phyloP scores from a whole-genome alignment of 2,797 vertebrate species.

The Mastacembelus armatus region DNA sequence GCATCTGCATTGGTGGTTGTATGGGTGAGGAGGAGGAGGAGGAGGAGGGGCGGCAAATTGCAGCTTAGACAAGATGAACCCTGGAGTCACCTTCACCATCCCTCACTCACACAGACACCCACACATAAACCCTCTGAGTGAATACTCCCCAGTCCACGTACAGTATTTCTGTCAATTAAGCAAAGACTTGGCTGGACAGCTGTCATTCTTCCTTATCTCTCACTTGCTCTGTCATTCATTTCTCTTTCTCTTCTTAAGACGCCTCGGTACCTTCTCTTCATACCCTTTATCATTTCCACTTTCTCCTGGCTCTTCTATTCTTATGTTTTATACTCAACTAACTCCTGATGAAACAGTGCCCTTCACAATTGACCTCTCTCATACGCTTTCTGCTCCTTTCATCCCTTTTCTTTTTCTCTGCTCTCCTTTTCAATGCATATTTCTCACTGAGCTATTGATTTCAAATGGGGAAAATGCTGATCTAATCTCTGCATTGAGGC shows the following conservation, averaged over 20 bases:
- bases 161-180: slow-evolving; percentile 57
- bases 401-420: slow-evolving; percentile 9
- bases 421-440: slow-evolving; percentile 4
- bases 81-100: slow-evolving; percentile 66
- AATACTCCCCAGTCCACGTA: slow-evolving; percentile 18
- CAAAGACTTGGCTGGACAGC: slow-evolving; percentile 59
- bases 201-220: slow-evolving; percentile 67
- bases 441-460: slow-evolving; percentile 43
- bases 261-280: slow-evolving; percentile 37
- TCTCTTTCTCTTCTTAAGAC: slow-evolving; percentile 37
- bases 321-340: slow-evolving; percentile 69
- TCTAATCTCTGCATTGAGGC: slow-evolving; percentile 33
- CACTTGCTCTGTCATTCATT: slow-evolving; percentile 39
- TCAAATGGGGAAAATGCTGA: slow-evolving; percentile 50
- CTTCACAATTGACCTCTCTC: slow-evolving; percentile 64
- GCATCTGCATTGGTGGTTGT: slow-evolving; percentile 25
- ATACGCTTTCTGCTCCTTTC: slow-evolving; percentile 14
- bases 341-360: slow-evolving; percentile 71
- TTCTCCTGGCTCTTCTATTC: slow-evolving; percentile 21
- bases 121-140: slow-evolving; percentile 7
- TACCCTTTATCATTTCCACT: slow-evolving; percentile 33
- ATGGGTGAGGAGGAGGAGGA: slow-evolving; percentile 12
- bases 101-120: background rate
- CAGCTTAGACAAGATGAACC: slow-evolving; percentile 48
- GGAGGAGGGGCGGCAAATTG: slow-evolving; percentile 23